These are phyloP conservation scores for Oxyteleia sp. DNA, from an alignment of 2,888 invertebrate genomes.

Conservation along the genomic window DNA sequence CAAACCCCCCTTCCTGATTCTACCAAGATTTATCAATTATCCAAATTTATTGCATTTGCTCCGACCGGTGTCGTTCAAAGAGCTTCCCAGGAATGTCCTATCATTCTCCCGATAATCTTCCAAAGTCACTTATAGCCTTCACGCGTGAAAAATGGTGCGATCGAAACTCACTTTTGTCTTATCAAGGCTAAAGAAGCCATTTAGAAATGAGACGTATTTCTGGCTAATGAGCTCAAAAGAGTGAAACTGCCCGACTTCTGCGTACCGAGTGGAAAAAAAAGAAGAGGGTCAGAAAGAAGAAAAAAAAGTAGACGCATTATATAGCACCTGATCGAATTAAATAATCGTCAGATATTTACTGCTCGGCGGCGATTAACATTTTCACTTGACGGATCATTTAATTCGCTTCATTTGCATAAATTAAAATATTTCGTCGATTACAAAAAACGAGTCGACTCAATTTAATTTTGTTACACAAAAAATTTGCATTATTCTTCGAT, in stretches of 20 bases:
- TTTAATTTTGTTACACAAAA: too few species aligned
- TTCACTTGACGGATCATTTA: too few species aligned
- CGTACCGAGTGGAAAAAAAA: slow-evolving; percentile 16
- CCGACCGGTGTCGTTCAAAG: slow-evolving; percentile 18
- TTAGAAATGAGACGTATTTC: slow-evolving; percentile 78
- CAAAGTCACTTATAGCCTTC: slow-evolving; percentile 12
- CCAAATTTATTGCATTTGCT: slow-evolving; percentile 28
- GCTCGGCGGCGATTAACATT: too few species aligned
- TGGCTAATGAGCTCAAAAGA: slow-evolving; percentile 72
- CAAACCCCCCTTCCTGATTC: background rate
- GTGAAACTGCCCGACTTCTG: slow-evolving; percentile 33
- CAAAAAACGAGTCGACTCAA: too few species aligned
- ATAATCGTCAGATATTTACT: too few species aligned
- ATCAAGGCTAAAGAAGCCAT: slow-evolving; percentile 71
- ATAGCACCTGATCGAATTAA: too few species aligned
- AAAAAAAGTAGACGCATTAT: slow-evolving; percentile 32
- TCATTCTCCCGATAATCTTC: slow-evolving; percentile 22
- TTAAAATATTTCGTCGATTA: too few species aligned
- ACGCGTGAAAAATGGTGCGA: slow-evolving; percentile 61
- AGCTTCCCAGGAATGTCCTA: background rate
- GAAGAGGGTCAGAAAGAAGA: slow-evolving; percentile 21
- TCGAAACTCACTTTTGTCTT: slow-evolving; percentile 35
- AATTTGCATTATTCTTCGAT: too few species aligned
- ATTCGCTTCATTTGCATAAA: too few species aligned
- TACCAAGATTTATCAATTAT: slow-evolving; percentile 30